These are phyloP conservation scores for Lordiphosa fenestrarum DNA, from an alignment of 2,888 invertebrate species.

Conservation along the genomic window DNA sequence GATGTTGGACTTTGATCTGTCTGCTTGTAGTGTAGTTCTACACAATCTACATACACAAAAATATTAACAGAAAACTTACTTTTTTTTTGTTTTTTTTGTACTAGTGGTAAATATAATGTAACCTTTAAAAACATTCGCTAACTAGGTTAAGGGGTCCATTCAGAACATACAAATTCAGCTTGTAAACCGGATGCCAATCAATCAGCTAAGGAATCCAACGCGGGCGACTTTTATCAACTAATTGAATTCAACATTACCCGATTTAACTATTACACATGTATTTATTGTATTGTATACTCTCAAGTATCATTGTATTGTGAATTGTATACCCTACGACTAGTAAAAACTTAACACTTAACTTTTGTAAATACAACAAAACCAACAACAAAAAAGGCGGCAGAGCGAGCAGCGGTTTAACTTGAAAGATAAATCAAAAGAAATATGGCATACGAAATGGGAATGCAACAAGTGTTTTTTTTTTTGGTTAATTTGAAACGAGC, in stretches of 20 bases:
- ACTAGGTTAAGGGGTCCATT: constrained; percentile 21
- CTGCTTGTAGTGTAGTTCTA: too few species aligned
- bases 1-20: too few species aligned
- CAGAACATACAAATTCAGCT: background rate
- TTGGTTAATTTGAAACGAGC: background rate
- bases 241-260: too few species aligned
- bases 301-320: background rate
- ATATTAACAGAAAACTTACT: background rate
- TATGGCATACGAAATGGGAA: constrained; percentile 26
- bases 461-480: too few species aligned
- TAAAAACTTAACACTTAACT: too few species aligned
- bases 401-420: constrained; percentile 41
- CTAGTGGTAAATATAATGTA: background rate
- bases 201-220: too few species aligned
- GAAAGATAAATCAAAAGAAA: constrained; percentile 48
- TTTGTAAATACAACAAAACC: constrained; percentile 5
- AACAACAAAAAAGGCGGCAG: constrained; percentile 1
- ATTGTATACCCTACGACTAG: background rate
- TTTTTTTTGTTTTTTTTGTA: constrained; percentile 1
- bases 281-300: constrained; percentile 40
- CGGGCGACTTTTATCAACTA: too few species aligned
- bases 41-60: too few species aligned
- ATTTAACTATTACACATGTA: too few species aligned
- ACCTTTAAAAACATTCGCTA: constrained; percentile 18
- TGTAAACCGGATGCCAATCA: too few species aligned